Conservation (phyloP, 2,888 invertebrate genomes). For the Smittia sp. region DNA sequence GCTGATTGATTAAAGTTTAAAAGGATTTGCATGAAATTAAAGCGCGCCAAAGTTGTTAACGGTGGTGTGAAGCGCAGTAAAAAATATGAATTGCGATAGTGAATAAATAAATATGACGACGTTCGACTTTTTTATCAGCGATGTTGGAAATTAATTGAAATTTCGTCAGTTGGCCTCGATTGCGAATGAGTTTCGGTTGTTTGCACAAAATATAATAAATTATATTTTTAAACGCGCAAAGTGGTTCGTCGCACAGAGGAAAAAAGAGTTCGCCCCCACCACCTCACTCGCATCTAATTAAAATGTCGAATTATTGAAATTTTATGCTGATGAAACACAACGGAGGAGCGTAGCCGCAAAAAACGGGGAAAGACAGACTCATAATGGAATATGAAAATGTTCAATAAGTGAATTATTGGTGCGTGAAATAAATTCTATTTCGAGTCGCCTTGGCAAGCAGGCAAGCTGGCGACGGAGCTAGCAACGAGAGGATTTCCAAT, state of each 20-base stretch:
- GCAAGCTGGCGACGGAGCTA: too few species aligned
- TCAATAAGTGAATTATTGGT: slow-evolving; percentile 1
- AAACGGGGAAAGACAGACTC: not conserved
- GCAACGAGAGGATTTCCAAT: too few species aligned
- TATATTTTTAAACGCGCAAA: too few species aligned
- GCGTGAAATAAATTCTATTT: slow-evolving; percentile 3
- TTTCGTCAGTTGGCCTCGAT: not conserved
- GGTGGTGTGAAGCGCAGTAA: slow-evolving; percentile 2
- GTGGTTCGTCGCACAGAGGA: too few species aligned
- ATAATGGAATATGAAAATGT: not conserved
- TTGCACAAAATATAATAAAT: too few species aligned
- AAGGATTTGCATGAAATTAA: slow-evolving; percentile 26
- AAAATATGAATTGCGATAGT: not conserved
- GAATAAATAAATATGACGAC: too few species aligned
- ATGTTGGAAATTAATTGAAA: slow-evolving; percentile 38
- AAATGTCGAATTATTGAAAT: slow-evolving; percentile 2
- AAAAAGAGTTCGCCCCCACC: too few species aligned
- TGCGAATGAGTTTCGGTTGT: not conserved
- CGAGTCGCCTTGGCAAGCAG: too few species aligned
- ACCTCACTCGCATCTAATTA: not conserved
- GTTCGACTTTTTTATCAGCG: not conserved
- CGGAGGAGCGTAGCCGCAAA: not conserved
- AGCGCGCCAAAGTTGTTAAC: not conserved
- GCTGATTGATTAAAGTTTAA: not conserved
- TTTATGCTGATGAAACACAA: not conserved